Conservation (phyloP, 2,797 vertebrate species). For the Enteromius viviparus region DNA sequence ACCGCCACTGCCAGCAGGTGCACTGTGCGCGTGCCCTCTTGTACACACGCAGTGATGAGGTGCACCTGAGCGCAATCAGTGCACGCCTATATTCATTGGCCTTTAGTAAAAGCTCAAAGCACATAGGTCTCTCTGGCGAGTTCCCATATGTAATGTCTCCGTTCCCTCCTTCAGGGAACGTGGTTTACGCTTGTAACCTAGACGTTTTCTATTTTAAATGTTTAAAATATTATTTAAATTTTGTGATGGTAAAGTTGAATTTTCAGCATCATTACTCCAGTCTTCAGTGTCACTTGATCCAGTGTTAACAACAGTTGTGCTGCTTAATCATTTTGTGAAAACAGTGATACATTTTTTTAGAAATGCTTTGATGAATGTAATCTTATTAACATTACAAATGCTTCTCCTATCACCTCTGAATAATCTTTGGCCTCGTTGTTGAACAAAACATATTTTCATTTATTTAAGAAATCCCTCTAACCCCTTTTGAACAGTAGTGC, state of each 20-base stretch:
- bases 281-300: background rate
- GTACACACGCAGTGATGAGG: too few species aligned
- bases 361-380: background rate
- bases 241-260: background rate
- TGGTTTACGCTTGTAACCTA: too few species aligned
- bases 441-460: background rate
- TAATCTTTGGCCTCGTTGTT: background rate
- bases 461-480: background rate
- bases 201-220: background rate
- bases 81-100: too few species aligned
- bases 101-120: too few species aligned
- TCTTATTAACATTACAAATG: background rate
- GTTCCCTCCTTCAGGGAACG: too few species aligned
- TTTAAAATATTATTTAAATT: background rate
- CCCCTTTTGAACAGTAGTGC: background rate
- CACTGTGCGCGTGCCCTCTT: too few species aligned
- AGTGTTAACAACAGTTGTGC: background rate
- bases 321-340: background rate
- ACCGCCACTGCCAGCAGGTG: too few species aligned
- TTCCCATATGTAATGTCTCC: too few species aligned
- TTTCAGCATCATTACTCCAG: background rate
- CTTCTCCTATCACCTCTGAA: background rate
- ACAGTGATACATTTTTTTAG: background rate
- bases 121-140: too few species aligned
- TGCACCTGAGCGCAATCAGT: too few species aligned